Evolutionary conservation across 2,797 vertebrate genomes (phyloP).

Genomic region (Chrysolophus pictus): DNA sequence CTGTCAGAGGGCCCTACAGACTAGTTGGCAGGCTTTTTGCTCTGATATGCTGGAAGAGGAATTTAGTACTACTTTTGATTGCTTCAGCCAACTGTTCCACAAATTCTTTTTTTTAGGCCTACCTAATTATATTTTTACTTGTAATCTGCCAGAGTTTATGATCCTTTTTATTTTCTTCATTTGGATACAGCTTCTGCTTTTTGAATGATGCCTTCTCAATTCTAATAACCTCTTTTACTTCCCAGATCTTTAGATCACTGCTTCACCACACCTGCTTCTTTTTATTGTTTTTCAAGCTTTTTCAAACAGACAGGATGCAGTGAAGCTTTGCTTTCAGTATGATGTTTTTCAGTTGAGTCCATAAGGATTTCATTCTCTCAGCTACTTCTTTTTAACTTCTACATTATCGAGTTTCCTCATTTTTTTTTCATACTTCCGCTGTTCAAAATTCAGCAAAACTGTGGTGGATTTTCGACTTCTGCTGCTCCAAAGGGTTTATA

Average conservation of each 20-base stretch:
- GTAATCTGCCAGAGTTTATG: constrained; percentile 63
- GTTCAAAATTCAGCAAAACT: not conserved
- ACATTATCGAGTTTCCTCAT: not conserved
- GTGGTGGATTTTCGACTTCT: not conserved
- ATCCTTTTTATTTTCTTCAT: constrained; percentile 72
- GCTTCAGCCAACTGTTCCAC: constrained; percentile 36
- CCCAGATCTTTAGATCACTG: constrained; percentile 22
- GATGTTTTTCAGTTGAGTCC: not conserved
- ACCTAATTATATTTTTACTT: constrained; percentile 63
- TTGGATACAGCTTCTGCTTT: constrained; percentile 68
- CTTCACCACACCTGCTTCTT: not conserved
- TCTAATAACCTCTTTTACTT: constrained; percentile 57
- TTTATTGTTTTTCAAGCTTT: constrained; percentile 20
- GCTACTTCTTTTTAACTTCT: not conserved
- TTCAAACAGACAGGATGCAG: not conserved
- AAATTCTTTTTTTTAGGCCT: not conserved
- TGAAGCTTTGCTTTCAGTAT: not conserved
- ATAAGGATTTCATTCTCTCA: not conserved
- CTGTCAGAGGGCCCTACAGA: not conserved
- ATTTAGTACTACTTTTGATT: constrained; percentile 32
- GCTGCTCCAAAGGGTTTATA: not conserved
- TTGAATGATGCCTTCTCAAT: constrained; percentile 53
- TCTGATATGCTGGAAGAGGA: not conserved
- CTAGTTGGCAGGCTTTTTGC: not conserved
- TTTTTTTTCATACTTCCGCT: not conserved